phyloP scores from a whole-genome alignment of 2,113 vertebrate genomes.

The Castor canadensis region DNA sequence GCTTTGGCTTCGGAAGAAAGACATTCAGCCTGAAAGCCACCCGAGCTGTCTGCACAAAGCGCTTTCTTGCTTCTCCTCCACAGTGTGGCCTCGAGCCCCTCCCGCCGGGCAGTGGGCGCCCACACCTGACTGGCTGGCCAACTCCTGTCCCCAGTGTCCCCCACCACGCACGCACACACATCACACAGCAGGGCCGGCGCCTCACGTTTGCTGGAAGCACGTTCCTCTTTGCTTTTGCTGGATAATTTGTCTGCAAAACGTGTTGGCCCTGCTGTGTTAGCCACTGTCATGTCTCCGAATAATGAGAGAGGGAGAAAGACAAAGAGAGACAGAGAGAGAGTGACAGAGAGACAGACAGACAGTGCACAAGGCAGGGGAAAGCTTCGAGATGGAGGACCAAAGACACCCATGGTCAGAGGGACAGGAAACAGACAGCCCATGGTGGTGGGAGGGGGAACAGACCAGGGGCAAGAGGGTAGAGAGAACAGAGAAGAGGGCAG shows the following conservation, averaged over 20 bases:
- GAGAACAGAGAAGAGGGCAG: neutral
- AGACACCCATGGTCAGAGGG: neutral
- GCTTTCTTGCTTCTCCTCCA: neutral
- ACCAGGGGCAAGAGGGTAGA: too few relatives aligned
- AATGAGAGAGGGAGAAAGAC: constrained; percentile 34
- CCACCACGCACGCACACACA: neutral
- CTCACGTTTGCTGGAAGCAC: neutral
- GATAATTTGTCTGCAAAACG: constrained; percentile 30
- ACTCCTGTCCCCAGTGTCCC: neutral
- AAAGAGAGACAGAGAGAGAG: neutral
- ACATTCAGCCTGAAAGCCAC: constrained; percentile 24
- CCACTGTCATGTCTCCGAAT: constrained; percentile 32
- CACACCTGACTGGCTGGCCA: neutral
- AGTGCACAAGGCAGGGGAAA: neutral
- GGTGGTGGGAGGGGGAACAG: neutral
- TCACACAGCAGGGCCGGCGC: neutral
- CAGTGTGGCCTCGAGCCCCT: neutral
- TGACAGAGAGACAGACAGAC: neutral
- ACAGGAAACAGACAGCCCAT: neutral
- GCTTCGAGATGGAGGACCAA: neutral
- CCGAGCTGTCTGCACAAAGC: constrained; percentile 7
- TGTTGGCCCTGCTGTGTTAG: constrained; percentile 1
- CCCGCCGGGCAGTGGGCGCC: neutral
- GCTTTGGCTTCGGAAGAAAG: constrained; percentile 66
- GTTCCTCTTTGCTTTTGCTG: neutral